phyloP scores from a whole-genome alignment of 1,140 invertebrate species.

The Tetramorium alpestre region DNA sequence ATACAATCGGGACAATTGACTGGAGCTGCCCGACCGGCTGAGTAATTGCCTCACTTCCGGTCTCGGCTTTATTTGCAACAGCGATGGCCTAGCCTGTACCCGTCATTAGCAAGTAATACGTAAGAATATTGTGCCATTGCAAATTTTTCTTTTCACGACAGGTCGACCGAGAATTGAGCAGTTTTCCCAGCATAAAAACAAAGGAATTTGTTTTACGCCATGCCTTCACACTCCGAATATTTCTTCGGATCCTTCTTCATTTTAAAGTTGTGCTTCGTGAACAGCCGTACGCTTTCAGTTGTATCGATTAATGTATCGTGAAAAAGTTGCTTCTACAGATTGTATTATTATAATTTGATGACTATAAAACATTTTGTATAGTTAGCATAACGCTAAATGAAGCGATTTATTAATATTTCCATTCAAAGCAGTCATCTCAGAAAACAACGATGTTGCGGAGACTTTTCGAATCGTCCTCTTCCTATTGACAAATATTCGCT shows the following conservation, averaged over 20 bases:
- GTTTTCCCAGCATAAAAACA: background rate
- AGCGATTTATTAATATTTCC: background rate
- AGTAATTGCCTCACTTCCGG: slow-evolving; percentile 79
- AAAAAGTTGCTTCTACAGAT: background rate
- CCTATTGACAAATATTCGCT: background rate
- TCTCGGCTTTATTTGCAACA: slow-evolving; percentile 69
- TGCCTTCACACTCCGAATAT: background rate
- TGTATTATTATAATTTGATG: background rate
- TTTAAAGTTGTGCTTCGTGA: background rate
- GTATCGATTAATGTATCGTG: background rate
- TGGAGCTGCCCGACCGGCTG: slow-evolving; percentile 61
- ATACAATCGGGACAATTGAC: slow-evolving; percentile 71
- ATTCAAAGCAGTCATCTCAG: background rate
- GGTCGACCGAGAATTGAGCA: background rate
- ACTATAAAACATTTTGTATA: background rate
- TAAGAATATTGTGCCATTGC: slow-evolving; percentile 21
- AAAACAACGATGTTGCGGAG: background rate
- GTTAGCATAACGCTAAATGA: too few relatives aligned
- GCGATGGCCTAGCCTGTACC: background rate
- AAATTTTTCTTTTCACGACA: slow-evolving; percentile 4
- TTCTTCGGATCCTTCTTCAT: background rate
- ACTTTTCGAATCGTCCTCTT: background rate
- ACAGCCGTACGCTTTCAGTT: background rate
- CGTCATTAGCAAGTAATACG: slow-evolving; percentile 43
- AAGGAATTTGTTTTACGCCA: background rate